phyloP scores from a whole-genome alignment of 2,113 vertebrate genomes.

The Mobula birostris region DNA sequence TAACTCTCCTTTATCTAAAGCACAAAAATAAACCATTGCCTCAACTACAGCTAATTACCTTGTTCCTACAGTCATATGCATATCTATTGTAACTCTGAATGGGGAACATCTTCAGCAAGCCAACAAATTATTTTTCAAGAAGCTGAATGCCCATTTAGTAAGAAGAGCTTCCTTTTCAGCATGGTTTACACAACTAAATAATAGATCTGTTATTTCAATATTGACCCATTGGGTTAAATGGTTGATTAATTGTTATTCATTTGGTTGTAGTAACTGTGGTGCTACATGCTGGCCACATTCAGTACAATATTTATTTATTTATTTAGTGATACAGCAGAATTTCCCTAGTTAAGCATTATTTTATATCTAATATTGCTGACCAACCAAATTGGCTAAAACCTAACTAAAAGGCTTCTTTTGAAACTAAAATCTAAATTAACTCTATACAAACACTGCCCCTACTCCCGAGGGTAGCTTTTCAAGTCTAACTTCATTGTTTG shows the following conservation, averaged over 20 bases:
- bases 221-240: neutral
- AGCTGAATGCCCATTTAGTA: neutral
- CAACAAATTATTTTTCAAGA: neutral
- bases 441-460: neutral
- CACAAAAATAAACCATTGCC: neutral
- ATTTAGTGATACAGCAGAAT: neutral
- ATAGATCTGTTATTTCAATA: neutral
- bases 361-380: neutral
- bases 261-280: neutral
- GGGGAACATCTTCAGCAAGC: neutral
- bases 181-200: neutral
- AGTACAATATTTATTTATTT: too few species aligned
- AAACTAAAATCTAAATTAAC: neutral
- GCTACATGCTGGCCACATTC: neutral
- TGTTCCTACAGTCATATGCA: neutral
- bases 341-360: neutral
- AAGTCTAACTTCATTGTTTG: neutral
- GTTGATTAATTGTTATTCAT: neutral
- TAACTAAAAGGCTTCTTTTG: neutral
- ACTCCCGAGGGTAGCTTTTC: too few species aligned
- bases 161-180: neutral
- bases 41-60: neutral
- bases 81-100: neutral
- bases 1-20: neutral
- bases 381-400: neutral